Evolutionary conservation across 1,140 invertebrate genomes (phyloP).

Genomic region (Ridgeia piscesae): DNA sequence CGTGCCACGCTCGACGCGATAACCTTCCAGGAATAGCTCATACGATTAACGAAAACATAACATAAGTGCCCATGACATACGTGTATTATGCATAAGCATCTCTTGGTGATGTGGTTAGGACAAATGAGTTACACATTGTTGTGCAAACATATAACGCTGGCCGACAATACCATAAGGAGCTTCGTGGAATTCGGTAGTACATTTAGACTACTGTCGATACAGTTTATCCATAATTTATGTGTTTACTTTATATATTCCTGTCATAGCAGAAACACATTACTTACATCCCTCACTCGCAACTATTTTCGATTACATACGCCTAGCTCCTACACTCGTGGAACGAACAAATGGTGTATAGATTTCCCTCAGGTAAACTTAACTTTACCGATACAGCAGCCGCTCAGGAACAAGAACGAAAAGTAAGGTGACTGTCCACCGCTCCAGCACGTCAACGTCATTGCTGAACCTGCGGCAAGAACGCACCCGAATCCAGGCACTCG

Average conservation of each 20-base stretch:
- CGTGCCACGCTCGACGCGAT: neutral
- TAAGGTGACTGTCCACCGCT: neutral
- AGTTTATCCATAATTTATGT: neutral
- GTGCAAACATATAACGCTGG: neutral
- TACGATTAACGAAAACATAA: neutral
- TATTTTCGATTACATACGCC: neutral
- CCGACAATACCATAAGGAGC: neutral
- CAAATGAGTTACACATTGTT: neutral
- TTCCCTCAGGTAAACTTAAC: no score
- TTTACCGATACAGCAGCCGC: no score
- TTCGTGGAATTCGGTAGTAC: neutral
- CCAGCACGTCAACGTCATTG: neutral
- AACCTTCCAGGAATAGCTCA: neutral
- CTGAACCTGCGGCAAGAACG: neutral
- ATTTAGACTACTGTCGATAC: neutral
- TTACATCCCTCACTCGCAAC: neutral
- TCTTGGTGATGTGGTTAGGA: neutral
- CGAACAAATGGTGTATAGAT: no score
- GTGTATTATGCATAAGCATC: neutral
- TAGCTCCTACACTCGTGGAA: no score
- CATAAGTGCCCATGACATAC: no score
- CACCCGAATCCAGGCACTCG: neutral
- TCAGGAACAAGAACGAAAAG: neutral
- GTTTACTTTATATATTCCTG: neutral
- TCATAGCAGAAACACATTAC: neutral